A percentile compares a stretch with the other conserved stretches of the same genome.
These are phyloP conservation scores for Autographa gamma DNA, from an alignment of 2,888 invertebrate species.

Conservation along the genomic window DNA sequence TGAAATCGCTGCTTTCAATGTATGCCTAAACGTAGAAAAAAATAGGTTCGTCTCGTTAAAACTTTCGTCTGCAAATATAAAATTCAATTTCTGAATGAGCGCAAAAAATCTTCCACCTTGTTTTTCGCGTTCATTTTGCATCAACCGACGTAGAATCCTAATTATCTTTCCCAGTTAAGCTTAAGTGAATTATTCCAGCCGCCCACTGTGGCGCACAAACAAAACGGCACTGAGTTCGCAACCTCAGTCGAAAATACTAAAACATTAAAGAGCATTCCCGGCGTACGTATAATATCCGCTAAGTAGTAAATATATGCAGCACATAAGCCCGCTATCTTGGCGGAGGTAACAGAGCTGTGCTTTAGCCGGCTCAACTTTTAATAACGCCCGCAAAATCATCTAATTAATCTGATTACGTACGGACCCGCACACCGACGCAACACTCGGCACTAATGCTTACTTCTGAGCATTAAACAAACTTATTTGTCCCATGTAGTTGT, in stretches of 20 bases:
- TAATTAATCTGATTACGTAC: conserved; percentile 87
- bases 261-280: conserved; percentile 87
- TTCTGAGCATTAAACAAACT: conserved; percentile 82
- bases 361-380: conserved; percentile 87
- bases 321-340: conserved; percentile 86
- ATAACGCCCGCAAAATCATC: conserved; percentile 87
- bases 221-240: conserved; percentile 86
- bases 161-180: conserved; percentile 89
- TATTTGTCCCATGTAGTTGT: conserved; percentile 80
- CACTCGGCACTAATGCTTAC: conserved; percentile 82
- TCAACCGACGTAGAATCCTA: conserved; percentile 88
- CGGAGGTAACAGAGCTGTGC: conserved; percentile 81
- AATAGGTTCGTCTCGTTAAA: conserved; percentile 83
- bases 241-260: conserved; percentile 88
- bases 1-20: conserved; percentile 73
- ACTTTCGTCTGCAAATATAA: conserved; percentile 86
- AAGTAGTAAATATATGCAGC: conserved; percentile 81
- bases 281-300: conserved; percentile 86
- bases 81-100: conserved; percentile 88
- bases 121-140: conserved; percentile 88
- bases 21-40: conserved; percentile 77
- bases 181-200: conserved; percentile 88
- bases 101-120: conserved; percentile 85
- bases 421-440: conserved; percentile 78
- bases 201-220: conserved; percentile 87